Base-by-base conservation (phyloP, 1,140 invertebrate genomes). In the Drosophila asahinai region DNA sequence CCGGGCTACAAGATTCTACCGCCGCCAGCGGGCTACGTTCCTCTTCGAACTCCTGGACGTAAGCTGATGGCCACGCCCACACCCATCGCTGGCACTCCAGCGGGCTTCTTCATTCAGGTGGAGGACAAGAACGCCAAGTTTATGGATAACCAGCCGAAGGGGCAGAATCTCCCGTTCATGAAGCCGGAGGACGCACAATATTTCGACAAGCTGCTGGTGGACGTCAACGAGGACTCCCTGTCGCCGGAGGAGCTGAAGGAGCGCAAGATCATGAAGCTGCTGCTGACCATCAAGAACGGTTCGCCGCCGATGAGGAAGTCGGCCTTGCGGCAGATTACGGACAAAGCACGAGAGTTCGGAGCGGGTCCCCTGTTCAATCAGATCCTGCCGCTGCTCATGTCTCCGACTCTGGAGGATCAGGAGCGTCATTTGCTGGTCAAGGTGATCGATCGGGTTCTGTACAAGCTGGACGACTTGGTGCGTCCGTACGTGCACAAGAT, bases 101-200 rank as follows among this genome's bases (percentile, higher is more conserved):
- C 97, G 82, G 99, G 99, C 25, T 99, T 99, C 94, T 98, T 98
- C 90, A 99, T 99, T 81, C 98, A 99, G 94, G 95, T 95, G 68
- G 97, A 97, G 93, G 97, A 97, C 93, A 95, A 83, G 93, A 94
- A 60, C 96, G 96, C 97, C 38, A 97, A 98, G 91, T 97, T 98
- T 91, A 95, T 99, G 52, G 99, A 99, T 90, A 98, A 98, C 92
- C 99, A 99, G 93, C 99, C 99, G 0, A 99, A 99, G 93, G 94
- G 94, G 15, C 94, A 95, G 89, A 99, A 99, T 94, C 94, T 99
- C 59, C 99, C 99, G 17, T 98, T 99, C 92, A 97, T 99, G 95
- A 99, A 99, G 93, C 99, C 99, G 0, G 99, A 99, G 94, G 99
- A 99, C 94, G 98, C 99, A 27, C 99, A 99, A 93, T 99, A 99